phyloP scores from a whole-genome alignment of 1,140 invertebrate genomes.

The Orius laevigatus region DNA sequence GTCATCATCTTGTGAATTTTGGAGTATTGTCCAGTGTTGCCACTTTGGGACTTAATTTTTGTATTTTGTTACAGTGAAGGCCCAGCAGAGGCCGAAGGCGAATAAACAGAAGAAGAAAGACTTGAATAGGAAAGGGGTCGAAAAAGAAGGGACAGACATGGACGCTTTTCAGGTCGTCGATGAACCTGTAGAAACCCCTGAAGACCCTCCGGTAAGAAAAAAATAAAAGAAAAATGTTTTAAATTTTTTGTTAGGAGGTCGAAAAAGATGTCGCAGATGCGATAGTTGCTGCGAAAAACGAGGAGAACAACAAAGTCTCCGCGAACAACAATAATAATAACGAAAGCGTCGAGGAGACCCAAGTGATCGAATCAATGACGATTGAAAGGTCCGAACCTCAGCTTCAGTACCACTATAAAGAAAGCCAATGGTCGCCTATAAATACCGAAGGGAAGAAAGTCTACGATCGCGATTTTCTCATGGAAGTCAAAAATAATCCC shows the following conservation, averaged over 20 bases:
- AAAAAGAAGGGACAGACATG: conserved; percentile 35
- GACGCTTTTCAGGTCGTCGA: conserved; percentile 26
- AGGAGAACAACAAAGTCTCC: conserved; percentile 30
- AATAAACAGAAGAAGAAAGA: conserved; percentile 28
- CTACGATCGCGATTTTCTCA: conserved; percentile 63
- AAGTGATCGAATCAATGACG: conserved; percentile 14
- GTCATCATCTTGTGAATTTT: too few species aligned
- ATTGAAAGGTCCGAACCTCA: background rate
- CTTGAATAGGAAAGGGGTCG: conserved; percentile 30
- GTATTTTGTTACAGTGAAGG: conserved; percentile 13
- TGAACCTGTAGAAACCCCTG: too few species aligned
- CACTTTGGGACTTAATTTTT: too few species aligned
- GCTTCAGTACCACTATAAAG: conserved; percentile 31
- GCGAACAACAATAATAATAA: background rate
- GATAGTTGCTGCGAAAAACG: conserved; percentile 32
- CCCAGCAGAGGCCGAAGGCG: conserved; percentile 22
- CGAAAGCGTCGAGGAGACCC: background rate
- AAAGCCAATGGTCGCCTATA: conserved; percentile 71
- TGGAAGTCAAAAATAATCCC: conserved; percentile 53
- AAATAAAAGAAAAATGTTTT: too few species aligned
- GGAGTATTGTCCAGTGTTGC: too few species aligned
- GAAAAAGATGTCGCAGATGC: conserved; percentile 12
- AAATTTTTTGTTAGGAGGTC: too few species aligned
- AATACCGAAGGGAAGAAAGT: conserved; percentile 65
- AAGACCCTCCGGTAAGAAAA: too few species aligned